Conservation (phyloP, 1,140 invertebrate species). For the Drosophila tani region DNA sequence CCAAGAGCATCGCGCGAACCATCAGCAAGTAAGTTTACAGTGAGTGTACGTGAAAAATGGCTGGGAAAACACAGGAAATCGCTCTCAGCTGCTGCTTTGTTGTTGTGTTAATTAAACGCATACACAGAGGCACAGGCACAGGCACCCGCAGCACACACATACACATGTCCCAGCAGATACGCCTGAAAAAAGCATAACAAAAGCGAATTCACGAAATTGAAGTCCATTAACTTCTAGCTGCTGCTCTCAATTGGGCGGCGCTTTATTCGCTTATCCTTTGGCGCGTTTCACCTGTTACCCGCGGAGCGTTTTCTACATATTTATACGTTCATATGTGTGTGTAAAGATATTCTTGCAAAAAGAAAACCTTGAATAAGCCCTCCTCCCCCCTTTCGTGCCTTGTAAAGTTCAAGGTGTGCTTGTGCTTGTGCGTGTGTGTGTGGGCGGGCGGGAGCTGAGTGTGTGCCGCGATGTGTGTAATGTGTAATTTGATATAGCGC, state of each 20-base stretch:
- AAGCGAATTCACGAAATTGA: slow-evolving; percentile 55
- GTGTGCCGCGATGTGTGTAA: slow-evolving; percentile 15
- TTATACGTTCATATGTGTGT: neutral
- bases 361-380: slow-evolving; percentile 57
- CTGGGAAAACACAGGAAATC: slow-evolving; percentile 25
- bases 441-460: slow-evolving; percentile 29
- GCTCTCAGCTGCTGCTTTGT: slow-evolving; percentile 67
- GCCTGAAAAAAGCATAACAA: slow-evolving; percentile 67
- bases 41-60: slow-evolving; percentile 24
- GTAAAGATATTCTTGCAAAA: slow-evolving; percentile 9
- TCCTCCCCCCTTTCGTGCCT: slow-evolving; percentile 28
- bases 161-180: slow-evolving; percentile 19
- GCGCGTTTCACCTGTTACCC: slow-evolving; percentile 55
- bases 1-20: slow-evolving; percentile 13
- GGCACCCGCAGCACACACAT: slow-evolving; percentile 11
- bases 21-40: slow-evolving; percentile 53
- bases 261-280: slow-evolving; percentile 17
- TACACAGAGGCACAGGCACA: slow-evolving; percentile 8
- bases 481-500: slow-evolving; percentile 30
- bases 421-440: slow-evolving; percentile 25
- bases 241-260: slow-evolving; percentile 13
- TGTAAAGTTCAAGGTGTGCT: slow-evolving; percentile 71
- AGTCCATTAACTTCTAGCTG: slow-evolving; percentile 38
- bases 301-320: slow-evolving; percentile 4
- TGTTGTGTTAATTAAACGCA: slow-evolving; percentile 63